phyloP scores from a whole-genome alignment of 2,888 invertebrate genomes.

The Automeris io region DNA sequence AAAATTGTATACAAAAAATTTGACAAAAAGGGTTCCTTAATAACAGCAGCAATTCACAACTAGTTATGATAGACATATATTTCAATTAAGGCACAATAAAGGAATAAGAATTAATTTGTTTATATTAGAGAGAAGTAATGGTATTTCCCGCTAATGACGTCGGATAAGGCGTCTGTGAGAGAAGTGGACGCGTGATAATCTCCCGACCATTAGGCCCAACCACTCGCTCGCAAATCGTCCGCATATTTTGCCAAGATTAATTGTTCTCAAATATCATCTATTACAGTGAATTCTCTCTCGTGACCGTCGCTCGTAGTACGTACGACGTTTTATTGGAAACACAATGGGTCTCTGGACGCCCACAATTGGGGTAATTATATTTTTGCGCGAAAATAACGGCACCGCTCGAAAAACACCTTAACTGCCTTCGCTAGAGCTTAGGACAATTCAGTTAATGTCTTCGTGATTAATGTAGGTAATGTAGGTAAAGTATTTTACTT shows the following conservation, averaged over 20 bases:
- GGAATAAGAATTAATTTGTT: slow-evolving; percentile 12
- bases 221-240: slow-evolving; percentile 76
- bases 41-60: no score
- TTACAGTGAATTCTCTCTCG: slow-evolving; percentile 68
- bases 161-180: slow-evolving; percentile 37
- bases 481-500: slow-evolving; percentile 20
- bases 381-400: slow-evolving; percentile 50
- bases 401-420: slow-evolving; percentile 27
- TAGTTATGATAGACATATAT: no score
- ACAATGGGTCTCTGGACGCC: slow-evolving; percentile 55
- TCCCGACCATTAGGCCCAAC: slow-evolving; percentile 72
- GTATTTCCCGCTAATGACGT: slow-evolving; percentile 63
- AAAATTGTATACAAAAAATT: no score
- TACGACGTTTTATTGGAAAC: slow-evolving; percentile 70
- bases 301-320: slow-evolving; percentile 70
- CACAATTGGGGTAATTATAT: slow-evolving; percentile 59
- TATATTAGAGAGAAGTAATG: slow-evolving; percentile 21
- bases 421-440: slow-evolving; percentile 27
- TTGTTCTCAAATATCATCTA: slow-evolving; percentile 77
- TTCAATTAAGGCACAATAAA: background rate
- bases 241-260: slow-evolving; percentile 77
- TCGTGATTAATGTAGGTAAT: slow-evolving; percentile 25
- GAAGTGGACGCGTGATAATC: slow-evolving; percentile 65
- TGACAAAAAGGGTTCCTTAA: no score
- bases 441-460: slow-evolving; percentile 22